Evolutionary conservation across 2,888 invertebrate genomes (phyloP), one percentile per base, ranked within the genome.

Genomic region (Spodoptera exigua): DNA sequence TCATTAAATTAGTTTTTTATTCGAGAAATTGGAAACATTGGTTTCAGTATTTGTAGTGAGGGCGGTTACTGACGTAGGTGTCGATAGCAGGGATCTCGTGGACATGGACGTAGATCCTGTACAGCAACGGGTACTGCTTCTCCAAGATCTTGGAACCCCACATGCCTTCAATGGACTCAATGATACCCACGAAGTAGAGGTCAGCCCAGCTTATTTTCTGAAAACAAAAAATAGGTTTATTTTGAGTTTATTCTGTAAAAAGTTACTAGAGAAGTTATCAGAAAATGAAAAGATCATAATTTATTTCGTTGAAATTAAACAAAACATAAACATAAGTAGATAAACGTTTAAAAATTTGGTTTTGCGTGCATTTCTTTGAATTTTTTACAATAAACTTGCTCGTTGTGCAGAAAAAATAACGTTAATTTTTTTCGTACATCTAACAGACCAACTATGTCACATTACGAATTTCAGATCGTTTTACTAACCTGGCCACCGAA

Each of bases 11-110:
- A 44, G 1, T 3, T 14, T 18, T 32, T 44, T 69, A 55, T 36
- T 70, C 0, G 14, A 27, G 27, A 5, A 18, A 18, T 5, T 27
- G 27, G 27, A 27, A 27, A 9, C 9, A 13, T 1, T 7, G 18
- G 10, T 3, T 47, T 53, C 44, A 69, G 27, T 61, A 56, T 61
- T 74, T 77, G 67, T 82, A 82, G 45, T 61, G 57, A 37, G 83
- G 82, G 16, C 85, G 75, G 61, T 78, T 80, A 65, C 68, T 80
- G 52, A 85, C 72, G 66, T 85, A 85, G 12, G 76, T 61, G 56
- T 83, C 79, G 48, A 85, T 80, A 3, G 79, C 72, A 1, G 84
- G 84, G 4, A 84, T 74, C 56, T 70, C 79, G 37, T 76, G 82
- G 2, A 85, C 66, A 21, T 81, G 82, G 7, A 64, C 53, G 53